Base-by-base conservation (phyloP, 2,113 vertebrate species). In the Caranx ignobilis region DNA sequence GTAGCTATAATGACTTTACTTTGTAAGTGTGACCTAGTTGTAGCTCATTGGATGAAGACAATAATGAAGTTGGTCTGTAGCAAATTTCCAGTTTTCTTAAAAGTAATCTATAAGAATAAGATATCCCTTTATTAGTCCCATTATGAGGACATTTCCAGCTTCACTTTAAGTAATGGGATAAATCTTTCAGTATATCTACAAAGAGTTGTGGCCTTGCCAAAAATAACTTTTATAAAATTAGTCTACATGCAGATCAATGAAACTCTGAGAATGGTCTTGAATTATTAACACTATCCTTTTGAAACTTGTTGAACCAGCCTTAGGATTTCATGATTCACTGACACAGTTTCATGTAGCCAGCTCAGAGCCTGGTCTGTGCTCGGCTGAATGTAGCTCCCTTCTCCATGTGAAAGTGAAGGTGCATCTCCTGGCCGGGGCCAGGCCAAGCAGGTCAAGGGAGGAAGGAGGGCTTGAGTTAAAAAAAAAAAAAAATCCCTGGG, bases 371-470 rank as follows among this genome's bases (percentile, higher is more conserved):
- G 76, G 43, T 69, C 71, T 65, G 34, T 63, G 54, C 50, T 71
- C 77, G 63, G 72, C 34, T 68, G 41, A 67, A 34, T 60, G 66
- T 55, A 60, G 64, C 19, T 54, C 43, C 16, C 41, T 11, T 70
- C 77, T 63, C 74, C 79, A 84, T 79, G 68, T 83, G 71, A 89
- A 89, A 87, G 77, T 81, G 79, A 84, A 91, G 88, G 88, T 87
- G 79, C 86, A 87, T 86, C 84, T 83, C 64, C 55, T 80, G 81
- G 61, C 66, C 75, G 35, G 81, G 81, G 37, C 62, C 75, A 80
- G 90, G 77, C 89, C 84, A 82, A 72, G 72, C 87, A 83, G 92
- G 90, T 84, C 91, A 90, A 73, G 47, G 31, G 77, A 92, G 73
- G 86, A 89, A 90, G 85, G 84, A 86, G 78, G 86, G 85, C 61